A percentile compares a stretch with the other conserved stretches of the same genome.
phyloP scores from a whole-genome alignment of 1,140 invertebrate genomes.

The Antheraea mylitta region DNA sequence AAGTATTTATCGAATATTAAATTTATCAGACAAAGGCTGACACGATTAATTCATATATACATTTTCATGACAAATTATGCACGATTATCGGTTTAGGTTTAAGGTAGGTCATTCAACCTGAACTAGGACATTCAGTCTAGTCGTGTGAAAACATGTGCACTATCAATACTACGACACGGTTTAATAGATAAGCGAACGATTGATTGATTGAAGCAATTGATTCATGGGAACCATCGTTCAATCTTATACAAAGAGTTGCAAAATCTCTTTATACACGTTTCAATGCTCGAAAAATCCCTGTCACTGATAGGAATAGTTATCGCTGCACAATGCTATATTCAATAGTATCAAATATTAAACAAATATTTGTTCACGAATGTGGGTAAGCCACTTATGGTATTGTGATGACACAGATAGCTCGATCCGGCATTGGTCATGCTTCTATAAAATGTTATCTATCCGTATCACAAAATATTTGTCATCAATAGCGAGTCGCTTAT shows the following conservation, averaged over 20 bases:
- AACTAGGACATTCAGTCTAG: constrained; percentile 28
- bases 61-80: constrained; percentile 23
- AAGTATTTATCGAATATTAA: constrained; percentile 3
- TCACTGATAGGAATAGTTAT: too few species aligned
- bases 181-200: constrained; percentile 21
- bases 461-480: neutral
- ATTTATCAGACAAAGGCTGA: constrained; percentile 26
- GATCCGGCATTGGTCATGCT: constrained; percentile 7
- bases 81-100: constrained; percentile 35
- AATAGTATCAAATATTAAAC: constrained; percentile 17
- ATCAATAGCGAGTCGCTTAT: neutral
- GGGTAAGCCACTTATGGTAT: constrained; percentile 13
- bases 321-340: neutral
- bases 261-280: constrained; percentile 25
- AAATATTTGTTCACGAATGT: constrained; percentile 23
- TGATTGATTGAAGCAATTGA: neutral
- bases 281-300: too few species aligned
- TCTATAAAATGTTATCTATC: constrained; percentile 12
- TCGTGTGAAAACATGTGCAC: constrained; percentile 44
- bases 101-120: constrained; percentile 59
- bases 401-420: constrained; percentile 10
- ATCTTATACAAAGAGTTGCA: constrained; percentile 21
- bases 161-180: constrained; percentile 41
- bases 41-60: neutral
- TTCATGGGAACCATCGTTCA: constrained; percentile 28